Evolutionary conservation across 2,888 invertebrate species (phyloP).

Genomic region (Choreutis nemorana): DNA sequence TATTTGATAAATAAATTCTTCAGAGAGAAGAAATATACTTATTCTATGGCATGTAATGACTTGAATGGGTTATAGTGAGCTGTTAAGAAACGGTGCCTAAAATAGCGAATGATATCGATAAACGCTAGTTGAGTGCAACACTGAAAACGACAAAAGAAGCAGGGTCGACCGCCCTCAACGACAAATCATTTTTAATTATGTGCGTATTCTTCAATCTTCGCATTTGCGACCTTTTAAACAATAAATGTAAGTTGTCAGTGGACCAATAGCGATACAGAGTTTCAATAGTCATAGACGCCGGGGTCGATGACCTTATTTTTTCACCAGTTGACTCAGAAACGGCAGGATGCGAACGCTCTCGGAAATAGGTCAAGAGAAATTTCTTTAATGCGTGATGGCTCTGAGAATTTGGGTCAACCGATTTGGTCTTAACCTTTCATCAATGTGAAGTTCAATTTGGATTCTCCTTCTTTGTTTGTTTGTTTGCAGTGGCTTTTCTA

Average conservation of each 20-base stretch:
- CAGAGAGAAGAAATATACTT: no score
- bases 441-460: slow-evolving; percentile 23
- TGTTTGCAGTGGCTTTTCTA: no score
- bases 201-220: slow-evolving; percentile 52
- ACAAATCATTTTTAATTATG: slow-evolving; percentile 64
- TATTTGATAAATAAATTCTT: no score
- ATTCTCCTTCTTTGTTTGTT: no score
- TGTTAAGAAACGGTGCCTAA: no score
- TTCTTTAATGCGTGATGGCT: slow-evolving; percentile 21
- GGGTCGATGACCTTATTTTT: slow-evolving; percentile 36
- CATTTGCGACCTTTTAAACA: slow-evolving; percentile 37
- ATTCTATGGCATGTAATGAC: no score
- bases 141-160: slow-evolving; percentile 36
- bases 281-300: slow-evolving; percentile 16
- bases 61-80: no score
- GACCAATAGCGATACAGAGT: slow-evolving; percentile 18
- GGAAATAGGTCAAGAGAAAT: slow-evolving; percentile 46
- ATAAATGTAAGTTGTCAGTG: slow-evolving; percentile 30
- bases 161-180: slow-evolving; percentile 55
- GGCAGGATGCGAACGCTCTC: slow-evolving; percentile 25
- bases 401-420: slow-evolving; percentile 38
- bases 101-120: slow-evolving; percentile 11
- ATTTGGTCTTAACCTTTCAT: slow-evolving; percentile 13
- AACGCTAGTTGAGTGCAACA: no score
- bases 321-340: slow-evolving; percentile 23